A percentile compares a stretch with the other conserved stretches of the same genome.
These are phyloP conservation scores for Panurus biarmicus DNA, from an alignment of 2,113 vertebrate genomes.

Conservation along the genomic window DNA sequence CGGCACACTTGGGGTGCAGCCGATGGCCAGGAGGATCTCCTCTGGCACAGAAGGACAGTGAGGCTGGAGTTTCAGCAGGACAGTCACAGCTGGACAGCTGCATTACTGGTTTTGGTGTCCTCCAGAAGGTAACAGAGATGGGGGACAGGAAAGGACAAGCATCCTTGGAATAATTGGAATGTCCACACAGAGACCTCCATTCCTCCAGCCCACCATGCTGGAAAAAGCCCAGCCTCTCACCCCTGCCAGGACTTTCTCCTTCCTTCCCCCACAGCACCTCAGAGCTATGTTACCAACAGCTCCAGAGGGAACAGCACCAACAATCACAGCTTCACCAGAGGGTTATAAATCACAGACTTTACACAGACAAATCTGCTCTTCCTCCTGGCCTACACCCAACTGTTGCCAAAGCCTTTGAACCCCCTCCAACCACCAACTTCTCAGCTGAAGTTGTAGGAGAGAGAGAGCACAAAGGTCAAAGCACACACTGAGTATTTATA, in stretches of 20 bases:
- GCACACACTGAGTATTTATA: neutral
- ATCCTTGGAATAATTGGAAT: neutral
- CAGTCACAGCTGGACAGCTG: neutral
- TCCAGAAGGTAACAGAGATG: neutral
- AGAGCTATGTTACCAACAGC: neutral
- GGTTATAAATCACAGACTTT: neutral
- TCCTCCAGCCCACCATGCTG: neutral
- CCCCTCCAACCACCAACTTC: neutral
- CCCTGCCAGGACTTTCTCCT: neutral
- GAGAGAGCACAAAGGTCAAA: neutral
- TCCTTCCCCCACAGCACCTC: neutral
- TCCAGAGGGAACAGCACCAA: neutral
- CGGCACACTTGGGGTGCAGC: neutral
- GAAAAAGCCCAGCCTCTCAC: neutral
- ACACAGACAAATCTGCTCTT: neutral
- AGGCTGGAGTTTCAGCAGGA: neutral
- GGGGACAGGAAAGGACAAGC: neutral
- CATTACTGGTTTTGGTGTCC: neutral
- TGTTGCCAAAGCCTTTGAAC: neutral
- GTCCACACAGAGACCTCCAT: neutral
- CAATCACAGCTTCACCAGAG: neutral
- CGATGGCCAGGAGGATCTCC: neutral
- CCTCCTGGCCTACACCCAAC: neutral
- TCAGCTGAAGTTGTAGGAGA: neutral
- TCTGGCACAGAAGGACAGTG: no score